Conservation (phyloP, 2,888 invertebrate genomes). For the Epinotia brunnichana region DNA sequence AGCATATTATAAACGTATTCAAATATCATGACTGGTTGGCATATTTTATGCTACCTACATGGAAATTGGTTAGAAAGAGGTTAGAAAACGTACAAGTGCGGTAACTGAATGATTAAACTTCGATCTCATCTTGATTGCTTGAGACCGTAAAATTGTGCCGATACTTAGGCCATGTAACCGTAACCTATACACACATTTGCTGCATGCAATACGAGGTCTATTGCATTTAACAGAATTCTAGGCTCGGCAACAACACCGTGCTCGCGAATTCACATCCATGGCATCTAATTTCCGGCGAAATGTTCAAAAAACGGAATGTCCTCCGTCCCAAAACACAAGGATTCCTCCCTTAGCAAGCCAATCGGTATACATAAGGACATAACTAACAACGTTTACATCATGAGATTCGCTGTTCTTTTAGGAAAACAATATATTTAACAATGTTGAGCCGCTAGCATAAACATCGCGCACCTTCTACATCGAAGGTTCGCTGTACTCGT, state of each 20-base stretch:
- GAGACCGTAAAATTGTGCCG: slow-evolving; percentile 3
- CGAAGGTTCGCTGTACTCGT: slow-evolving; percentile 13
- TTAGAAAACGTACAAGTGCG: not conserved
- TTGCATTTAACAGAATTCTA: slow-evolving; percentile 10
- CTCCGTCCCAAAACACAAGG: slow-evolving; percentile 20
- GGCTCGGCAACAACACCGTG: not conserved
- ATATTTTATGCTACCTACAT: not conserved
- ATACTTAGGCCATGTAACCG: not conserved
- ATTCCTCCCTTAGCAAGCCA: not conserved
- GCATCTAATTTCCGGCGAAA: slow-evolving; percentile 28
- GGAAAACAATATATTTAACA: not conserved
- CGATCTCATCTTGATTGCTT: slow-evolving; percentile 8
- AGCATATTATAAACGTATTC: not conserved
- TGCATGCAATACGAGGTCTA: slow-evolving; percentile 20
- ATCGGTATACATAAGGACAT: not conserved
- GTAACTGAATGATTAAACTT: slow-evolving; percentile 2
- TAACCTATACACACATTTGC: not conserved
- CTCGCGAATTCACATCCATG: slow-evolving; percentile 1
- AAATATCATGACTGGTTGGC: not conserved
- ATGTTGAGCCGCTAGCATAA: slow-evolving; percentile 19
- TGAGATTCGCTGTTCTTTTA: not conserved
- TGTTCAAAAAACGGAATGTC: slow-evolving; percentile 22
- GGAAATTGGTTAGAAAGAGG: too few species aligned
- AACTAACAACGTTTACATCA: too few species aligned
- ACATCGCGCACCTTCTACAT: slow-evolving; percentile 16